Conservation (phyloP, 2,113 vertebrate genomes). For the Orcinus orca region DNA sequence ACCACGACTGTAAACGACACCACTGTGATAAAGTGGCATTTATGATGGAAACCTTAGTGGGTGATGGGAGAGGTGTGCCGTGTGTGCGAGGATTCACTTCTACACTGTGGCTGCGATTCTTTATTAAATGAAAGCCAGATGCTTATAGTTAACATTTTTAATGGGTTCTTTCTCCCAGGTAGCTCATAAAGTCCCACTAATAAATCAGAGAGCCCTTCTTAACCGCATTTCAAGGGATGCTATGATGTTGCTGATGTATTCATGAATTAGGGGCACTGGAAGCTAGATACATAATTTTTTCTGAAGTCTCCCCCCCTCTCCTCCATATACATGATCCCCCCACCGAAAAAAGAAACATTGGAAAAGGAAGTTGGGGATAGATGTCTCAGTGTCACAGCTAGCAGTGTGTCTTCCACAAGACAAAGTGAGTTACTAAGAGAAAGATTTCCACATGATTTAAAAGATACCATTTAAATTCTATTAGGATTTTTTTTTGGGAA, state of each 20-base stretch:
- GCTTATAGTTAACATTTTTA: slow-evolving; percentile 58
- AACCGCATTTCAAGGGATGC: slow-evolving; percentile 13
- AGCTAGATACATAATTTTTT: background rate
- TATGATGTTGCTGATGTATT: background rate
- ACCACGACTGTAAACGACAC: accelerated
- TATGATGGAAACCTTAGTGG: accelerated
- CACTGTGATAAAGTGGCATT: accelerated
- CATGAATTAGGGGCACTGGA: slow-evolving; percentile 21
- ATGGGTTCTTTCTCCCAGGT: slow-evolving; percentile 46
- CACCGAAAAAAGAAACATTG: background rate
- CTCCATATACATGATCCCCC: background rate
- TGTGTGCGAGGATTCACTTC: background rate
- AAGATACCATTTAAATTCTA: slow-evolving; percentile 80
- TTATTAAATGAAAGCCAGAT: slow-evolving; percentile 52
- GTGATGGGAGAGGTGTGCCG: background rate
- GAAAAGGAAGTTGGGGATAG: background rate
- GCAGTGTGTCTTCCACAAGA: slow-evolving; percentile 26
- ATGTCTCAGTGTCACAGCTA: background rate
- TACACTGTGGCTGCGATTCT: background rate
- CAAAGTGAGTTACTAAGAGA: slow-evolving; percentile 63
- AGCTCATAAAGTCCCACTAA: slow-evolving; percentile 56
- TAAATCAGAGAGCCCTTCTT: slow-evolving; percentile 51
- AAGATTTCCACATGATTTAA: slow-evolving; percentile 72
- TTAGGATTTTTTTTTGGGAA: slow-evolving; percentile 49
- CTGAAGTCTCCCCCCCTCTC: background rate